phyloP scores from a whole-genome alignment of 2,113 vertebrate species.

The Drymodes brunneopygia region DNA sequence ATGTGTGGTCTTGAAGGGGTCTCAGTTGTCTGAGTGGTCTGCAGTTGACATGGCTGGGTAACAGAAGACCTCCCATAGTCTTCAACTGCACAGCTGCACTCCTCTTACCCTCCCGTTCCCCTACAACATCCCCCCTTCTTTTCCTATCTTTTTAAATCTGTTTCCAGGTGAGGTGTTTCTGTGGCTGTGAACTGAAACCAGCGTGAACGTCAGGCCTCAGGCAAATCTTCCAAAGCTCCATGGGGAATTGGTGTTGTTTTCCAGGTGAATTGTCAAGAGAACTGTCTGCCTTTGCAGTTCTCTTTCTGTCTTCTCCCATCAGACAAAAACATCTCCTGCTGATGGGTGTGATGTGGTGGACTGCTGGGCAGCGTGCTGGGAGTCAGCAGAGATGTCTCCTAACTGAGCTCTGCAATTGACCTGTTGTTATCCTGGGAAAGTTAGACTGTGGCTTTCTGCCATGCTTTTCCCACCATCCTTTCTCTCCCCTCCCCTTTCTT shows the following conservation, averaged over 20 bases:
- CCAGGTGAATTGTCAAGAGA: background rate
- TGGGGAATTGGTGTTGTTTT: background rate
- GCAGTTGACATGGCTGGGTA: background rate
- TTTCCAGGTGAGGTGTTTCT: background rate
- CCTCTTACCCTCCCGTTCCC: background rate
- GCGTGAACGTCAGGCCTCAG: background rate
- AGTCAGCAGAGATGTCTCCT: background rate
- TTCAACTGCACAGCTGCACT: background rate
- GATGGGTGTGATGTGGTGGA: fast-evolving
- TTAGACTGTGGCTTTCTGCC: background rate
- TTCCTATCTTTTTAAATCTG: background rate
- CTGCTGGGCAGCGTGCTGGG: background rate
- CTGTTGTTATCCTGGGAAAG: slow-evolving; percentile 15
- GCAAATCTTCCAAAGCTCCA: background rate
- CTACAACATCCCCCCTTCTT: background rate
- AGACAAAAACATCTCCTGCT: background rate
- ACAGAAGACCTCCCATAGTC: background rate
- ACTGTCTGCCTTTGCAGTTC: background rate
- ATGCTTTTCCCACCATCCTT: background rate
- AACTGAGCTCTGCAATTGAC: background rate
- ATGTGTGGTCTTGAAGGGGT: background rate
- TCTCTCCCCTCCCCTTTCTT: background rate
- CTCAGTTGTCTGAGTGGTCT: background rate
- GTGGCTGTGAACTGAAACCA: background rate
- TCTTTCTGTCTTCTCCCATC: background rate